Conservation (phyloP, 2,113 vertebrate species). For the Synchiropus splendidus region DNA sequence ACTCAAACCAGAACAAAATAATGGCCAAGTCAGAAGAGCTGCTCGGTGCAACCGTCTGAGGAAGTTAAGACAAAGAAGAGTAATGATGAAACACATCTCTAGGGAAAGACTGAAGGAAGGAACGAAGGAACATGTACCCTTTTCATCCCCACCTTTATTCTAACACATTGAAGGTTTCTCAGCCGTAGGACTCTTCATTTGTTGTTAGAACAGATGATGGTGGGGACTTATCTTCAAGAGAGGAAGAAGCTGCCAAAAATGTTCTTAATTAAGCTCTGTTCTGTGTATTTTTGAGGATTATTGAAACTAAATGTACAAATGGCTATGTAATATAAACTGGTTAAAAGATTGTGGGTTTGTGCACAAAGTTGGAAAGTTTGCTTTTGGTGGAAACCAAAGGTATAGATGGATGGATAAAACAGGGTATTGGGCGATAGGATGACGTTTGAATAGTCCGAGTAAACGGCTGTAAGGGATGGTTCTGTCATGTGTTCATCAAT, state of each 20-base stretch:
- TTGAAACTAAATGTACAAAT: conserved; percentile 54
- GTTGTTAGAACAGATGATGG: conserved; percentile 22
- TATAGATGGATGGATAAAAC: conserved; percentile 42
- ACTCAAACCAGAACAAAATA: conserved; percentile 98
- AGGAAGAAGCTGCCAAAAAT: conserved; percentile 65
- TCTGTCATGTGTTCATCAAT: no score
- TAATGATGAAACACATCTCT: background rate
- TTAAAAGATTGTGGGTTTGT: conserved; percentile 28
- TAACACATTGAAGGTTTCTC: conserved; percentile 33
- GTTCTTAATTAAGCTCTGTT: conserved; percentile 57
- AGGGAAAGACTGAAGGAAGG: conserved; percentile 17
- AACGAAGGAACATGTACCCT: conserved; percentile 31
- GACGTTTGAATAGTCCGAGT: no score
- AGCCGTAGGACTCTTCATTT: conserved; percentile 26
- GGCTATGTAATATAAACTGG: conserved; percentile 57
- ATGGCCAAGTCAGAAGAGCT: conserved; percentile 86
- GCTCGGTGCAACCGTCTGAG: conserved; percentile 82
- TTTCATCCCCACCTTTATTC: conserved; percentile 37
- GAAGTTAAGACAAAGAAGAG: background rate
- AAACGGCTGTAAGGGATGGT: no score
- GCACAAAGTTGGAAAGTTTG: conserved; percentile 38
- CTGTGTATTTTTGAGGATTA: conserved; percentile 58
- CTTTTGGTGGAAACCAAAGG: conserved; percentile 33
- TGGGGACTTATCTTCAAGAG: conserved; percentile 40
- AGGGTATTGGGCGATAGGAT: conserved; percentile 54